A percentile compares a stretch with the other conserved stretches of the same genome.
Conservation (phyloP, 2,888 invertebrate species). For the Euplexia lucipara region DNA sequence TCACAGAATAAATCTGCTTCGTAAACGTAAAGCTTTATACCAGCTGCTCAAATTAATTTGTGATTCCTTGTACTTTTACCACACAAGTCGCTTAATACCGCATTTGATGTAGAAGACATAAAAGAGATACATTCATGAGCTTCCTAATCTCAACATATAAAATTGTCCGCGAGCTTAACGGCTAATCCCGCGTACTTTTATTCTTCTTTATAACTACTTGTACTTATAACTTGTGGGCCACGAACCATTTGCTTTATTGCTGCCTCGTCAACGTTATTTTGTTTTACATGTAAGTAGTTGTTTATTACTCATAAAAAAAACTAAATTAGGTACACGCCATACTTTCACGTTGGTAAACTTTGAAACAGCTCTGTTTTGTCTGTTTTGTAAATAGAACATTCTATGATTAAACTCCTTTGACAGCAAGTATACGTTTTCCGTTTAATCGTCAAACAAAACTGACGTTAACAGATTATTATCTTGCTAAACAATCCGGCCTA, state of each 20-base stretch:
- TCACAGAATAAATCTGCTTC: background rate
- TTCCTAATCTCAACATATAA: slow-evolving; percentile 32
- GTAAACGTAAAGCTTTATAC: background rate
- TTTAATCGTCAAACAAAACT: slow-evolving; percentile 44
- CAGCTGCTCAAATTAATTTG: background rate
- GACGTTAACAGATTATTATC: slow-evolving; percentile 49
- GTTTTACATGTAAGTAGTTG: slow-evolving; percentile 8
- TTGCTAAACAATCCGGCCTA: slow-evolving; percentile 50
- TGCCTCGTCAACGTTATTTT: slow-evolving; percentile 17
- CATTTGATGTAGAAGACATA: slow-evolving; percentile 28
- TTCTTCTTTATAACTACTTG: slow-evolving; percentile 19
- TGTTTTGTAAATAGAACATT: slow-evolving; percentile 13
- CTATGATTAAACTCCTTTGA: slow-evolving; percentile 4
- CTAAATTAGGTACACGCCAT: background rate
- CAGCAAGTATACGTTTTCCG: slow-evolving; percentile 29
- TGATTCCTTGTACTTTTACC: background rate
- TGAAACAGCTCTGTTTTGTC: slow-evolving; percentile 7
- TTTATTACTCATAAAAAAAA: background rate
- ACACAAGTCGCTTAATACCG: slow-evolving; percentile 4
- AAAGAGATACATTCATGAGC: slow-evolving; percentile 24
- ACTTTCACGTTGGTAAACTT: background rate
- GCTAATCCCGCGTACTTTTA: slow-evolving; percentile 20
- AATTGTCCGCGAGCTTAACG: slow-evolving; percentile 11
- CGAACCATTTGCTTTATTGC: slow-evolving; percentile 29
- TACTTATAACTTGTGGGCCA: slow-evolving; percentile 29